Conservation (phyloP, 2,888 invertebrate genomes). For the Imbricaverruca yamaguchii region DNA sequence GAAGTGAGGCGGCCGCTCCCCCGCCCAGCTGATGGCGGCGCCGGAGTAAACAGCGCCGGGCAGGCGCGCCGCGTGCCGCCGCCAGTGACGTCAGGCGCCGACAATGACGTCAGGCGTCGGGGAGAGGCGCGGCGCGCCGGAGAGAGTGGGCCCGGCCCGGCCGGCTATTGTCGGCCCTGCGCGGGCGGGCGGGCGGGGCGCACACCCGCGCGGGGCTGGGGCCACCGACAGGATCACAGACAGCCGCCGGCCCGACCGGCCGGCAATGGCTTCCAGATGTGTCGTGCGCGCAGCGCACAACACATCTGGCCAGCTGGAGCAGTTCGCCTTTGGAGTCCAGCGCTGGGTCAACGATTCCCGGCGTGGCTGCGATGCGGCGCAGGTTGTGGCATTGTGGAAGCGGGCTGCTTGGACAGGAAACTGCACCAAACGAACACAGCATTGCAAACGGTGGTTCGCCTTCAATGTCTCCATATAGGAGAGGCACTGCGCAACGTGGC, state of each 20-base stretch:
- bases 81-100: not conserved
- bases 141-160: not conserved
- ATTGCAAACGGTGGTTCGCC: too few species aligned
- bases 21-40: not conserved
- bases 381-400: too few species aligned
- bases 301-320: too few species aligned
- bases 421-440: too few species aligned
- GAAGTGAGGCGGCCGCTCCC: constrained; percentile 8
- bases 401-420: too few species aligned
- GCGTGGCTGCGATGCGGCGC: too few species aligned
- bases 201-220: not conserved
- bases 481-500: too few species aligned
- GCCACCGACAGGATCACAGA: not conserved
- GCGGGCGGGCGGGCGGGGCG: not conserved
- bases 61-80: not conserved
- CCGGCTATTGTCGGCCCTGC: not conserved
- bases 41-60: constrained; percentile 8
- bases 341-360: too few species aligned
- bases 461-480: too few species aligned
- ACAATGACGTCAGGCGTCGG: too few species aligned
- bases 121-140: too few species aligned
- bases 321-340: too few species aligned
- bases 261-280: not conserved
- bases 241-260: not conserved
- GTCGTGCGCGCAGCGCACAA: not conserved